These are phyloP conservation scores for Oreohelix idahoensis DNA, from an alignment of 1,140 invertebrate genomes.

Conservation along the genomic window DNA sequence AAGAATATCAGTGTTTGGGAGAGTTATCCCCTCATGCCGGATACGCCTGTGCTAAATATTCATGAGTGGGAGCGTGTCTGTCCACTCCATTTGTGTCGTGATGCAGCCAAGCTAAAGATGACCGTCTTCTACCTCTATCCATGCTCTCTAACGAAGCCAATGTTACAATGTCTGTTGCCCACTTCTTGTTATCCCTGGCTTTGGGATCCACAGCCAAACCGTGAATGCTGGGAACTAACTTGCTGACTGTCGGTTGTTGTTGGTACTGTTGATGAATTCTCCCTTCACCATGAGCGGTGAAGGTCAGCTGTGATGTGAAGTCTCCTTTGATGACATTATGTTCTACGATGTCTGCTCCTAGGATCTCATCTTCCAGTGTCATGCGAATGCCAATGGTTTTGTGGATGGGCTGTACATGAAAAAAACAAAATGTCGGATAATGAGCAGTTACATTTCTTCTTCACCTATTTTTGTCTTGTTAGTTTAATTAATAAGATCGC, in stretches of 20 bases:
- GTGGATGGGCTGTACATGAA: conserved; percentile 65
- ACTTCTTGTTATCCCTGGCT: not conserved
- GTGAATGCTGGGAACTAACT: not conserved
- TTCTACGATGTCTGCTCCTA: conserved; percentile 69
- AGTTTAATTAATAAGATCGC: no score
- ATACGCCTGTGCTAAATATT: not conserved
- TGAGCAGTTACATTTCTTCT: no score
- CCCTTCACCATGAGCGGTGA: not conserved
- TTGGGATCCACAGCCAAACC: not conserved
- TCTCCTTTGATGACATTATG: conserved; percentile 48
- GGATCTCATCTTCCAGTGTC: conserved; percentile 63
- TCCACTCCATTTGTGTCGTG: not conserved
- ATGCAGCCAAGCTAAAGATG: not conserved
- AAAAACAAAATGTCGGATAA: no score
- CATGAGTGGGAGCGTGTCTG: not conserved
- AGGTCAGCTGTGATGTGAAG: not conserved
- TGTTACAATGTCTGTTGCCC: not conserved
- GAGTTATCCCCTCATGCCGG: not conserved
- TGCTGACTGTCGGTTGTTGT: not conserved
- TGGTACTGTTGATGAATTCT: no score
- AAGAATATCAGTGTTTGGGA: no score
- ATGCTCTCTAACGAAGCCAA: not conserved
- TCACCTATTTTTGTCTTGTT: no score
- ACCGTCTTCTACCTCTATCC: not conserved
- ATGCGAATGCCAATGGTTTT: conserved; percentile 66